Evolutionary conservation across 2,797 vertebrate genomes (phyloP), one percentile per base, ranked within the genome.

Genomic region (Pelobates cultripes): DNA sequence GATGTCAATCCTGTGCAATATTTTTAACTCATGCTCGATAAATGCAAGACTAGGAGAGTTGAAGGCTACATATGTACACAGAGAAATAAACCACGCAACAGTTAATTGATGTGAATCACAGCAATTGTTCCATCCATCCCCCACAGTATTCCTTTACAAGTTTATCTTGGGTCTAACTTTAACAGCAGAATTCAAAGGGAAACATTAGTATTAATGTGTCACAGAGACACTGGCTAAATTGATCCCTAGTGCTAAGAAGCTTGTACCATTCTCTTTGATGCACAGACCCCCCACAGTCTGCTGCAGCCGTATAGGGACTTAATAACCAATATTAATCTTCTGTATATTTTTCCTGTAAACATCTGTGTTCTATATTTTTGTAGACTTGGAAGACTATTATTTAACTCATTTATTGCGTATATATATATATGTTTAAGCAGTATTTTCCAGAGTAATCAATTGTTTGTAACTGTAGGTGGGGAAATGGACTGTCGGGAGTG

Each of bases 1-100:
- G 78, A 80, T 75, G 73, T 81, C 57, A 7, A 17, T 73, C 61
- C 73, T 70, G 79, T 74, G 10, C 17, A 47, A 80, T 74, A 60
- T 67, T 68, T 57, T 53, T 66, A 80, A 70, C 64, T 47, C 14
- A 60, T 7, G 7, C n/a, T 75, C 7, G 4, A 60, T 61, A 61
- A 61, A 73, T 41, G 53, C 4, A 51, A 10, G n/a, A 40, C 60
- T 28, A 64, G 47, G 63, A 60, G 57, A 28, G 28, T 28, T 28
- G 28, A n/a, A 61, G 14, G 15, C 57, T n/a, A 40, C 61, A 64
- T 40, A 64, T 7, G 14, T 60, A 14, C 57, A 6, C 12, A 60
- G 14, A 4, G 3, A 28, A 64, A 64, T 14, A 7, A 14, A 64
- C 12, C 61, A 64, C 2, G 17, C n/a, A 64, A 64, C 6, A 7